Evolutionary conservation across 2,888 invertebrate genomes (phyloP), one percentile per base, ranked within the genome.

Genomic region (Eupeodes luniger): DNA sequence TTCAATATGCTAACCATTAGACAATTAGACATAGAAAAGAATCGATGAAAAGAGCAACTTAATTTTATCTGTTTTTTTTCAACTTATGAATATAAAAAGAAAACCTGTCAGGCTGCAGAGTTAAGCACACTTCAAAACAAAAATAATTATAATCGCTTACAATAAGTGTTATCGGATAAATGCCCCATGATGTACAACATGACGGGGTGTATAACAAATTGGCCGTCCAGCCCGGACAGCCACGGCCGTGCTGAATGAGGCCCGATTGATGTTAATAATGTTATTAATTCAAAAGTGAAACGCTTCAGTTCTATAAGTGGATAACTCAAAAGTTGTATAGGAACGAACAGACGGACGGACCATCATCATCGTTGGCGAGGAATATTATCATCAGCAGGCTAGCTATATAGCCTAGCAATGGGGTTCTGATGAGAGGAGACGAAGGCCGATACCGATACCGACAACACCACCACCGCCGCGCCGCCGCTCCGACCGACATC

Each of bases 251-350:
- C 40, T 70, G 55, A 70, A 53, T 70, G 40, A 55, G 55, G 49
- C 16, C 84, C 66, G 66, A 66, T 55, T 49, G 77, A 81, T 79
- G 47, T 55, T 74, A 82, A 86, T 78, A 82, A 82, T 36, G 75
- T 66, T 72, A 80, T 84, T 87, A 87, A 87, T 87, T 76, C 87
- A 64, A 80, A 82, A 83, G 79, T 79, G 80, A 67, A 74, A 76
- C 34, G 61, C 74, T 69, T 67, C 69, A 80, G 64, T 51, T 67
- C 47, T 59, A 59, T 70, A 85, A 85, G 85, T 85, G 85, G 81
- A 81, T 74, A 85, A 81, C 61, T 78, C 74, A 57, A 59, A 76
- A 27, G 27, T 57, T 69, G 27, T 27, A 27, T 27, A 3, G 27
- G 2, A 27, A 27, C 57, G 11, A 1, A 55, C 19, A 5, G 55